A percentile compares a stretch with the other conserved stretches of the same genome.
Conservation (phyloP, 2,888 invertebrate genomes). For the Eristalis pertinax region DNA sequence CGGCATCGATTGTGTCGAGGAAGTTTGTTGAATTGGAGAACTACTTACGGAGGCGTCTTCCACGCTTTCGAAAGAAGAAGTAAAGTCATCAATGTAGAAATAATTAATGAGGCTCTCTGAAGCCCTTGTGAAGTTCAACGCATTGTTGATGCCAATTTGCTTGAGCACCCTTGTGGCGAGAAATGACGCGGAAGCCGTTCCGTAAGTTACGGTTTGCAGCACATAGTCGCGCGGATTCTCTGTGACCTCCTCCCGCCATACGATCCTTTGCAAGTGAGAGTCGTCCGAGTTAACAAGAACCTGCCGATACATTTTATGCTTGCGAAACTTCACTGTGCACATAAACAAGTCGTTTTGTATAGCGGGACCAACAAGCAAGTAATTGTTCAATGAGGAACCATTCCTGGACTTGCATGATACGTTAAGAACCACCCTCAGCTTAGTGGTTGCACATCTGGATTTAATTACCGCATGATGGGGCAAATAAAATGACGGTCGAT, state of each 20-base stretch:
- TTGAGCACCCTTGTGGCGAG: conserved; percentile 23
- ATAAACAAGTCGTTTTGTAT: conserved; percentile 27
- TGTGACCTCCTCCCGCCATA: conserved; percentile 25
- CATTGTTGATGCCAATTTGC: conserved; percentile 22
- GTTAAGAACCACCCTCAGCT: conserved; percentile 22
- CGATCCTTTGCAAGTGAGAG: conserved; percentile 20
- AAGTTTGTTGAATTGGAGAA: conserved; percentile 21
- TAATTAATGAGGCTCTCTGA: conserved; percentile 1
- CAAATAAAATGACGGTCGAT: conserved; percentile 5
- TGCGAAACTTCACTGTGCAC: conserved; percentile 12
- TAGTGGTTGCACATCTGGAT: neutral
- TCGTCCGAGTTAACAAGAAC: conserved; percentile 12
- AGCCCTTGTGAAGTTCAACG: neutral
- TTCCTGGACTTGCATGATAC: conserved; percentile 27
- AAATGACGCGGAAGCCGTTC: conserved; percentile 24
- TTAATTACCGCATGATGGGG: conserved; percentile 12
- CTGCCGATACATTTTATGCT: conserved; percentile 29
- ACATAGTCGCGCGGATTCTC: conserved; percentile 22
- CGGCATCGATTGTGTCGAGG: neutral
- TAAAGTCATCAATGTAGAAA: conserved; percentile 2
- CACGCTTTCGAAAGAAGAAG: neutral
- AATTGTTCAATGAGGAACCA: conserved; percentile 21
- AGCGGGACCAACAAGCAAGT: conserved; percentile 8
- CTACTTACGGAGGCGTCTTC: conserved; percentile 25
- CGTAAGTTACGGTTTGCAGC: conserved; percentile 26